Conservation (phyloP, 2,888 invertebrate genomes). For the Argyra leucocephala region DNA sequence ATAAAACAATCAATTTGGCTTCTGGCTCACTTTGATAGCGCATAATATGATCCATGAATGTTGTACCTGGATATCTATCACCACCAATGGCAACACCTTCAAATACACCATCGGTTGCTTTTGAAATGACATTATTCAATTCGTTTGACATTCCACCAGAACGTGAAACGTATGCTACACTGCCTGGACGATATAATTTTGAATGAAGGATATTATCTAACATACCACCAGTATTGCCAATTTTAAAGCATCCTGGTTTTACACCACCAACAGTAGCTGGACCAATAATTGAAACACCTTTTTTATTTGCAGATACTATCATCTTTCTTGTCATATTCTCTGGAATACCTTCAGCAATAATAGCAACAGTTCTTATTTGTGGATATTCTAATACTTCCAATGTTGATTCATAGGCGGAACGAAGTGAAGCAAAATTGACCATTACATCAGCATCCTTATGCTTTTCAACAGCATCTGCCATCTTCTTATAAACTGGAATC, state of each 20-base stretch:
- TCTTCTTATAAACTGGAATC: slow-evolving; percentile 89
- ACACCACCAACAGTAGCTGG: slow-evolving; percentile 96
- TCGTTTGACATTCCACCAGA: slow-evolving; percentile 99
- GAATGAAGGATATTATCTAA: slow-evolving; percentile 97
- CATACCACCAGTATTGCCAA: slow-evolving; percentile 99
- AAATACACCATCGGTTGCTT: slow-evolving; percentile 92
- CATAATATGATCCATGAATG: slow-evolving; percentile 93
- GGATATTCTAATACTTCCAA: slow-evolving; percentile 88
- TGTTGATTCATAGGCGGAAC: slow-evolving; percentile 95
- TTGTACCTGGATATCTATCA: slow-evolving; percentile 94
- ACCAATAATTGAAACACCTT: slow-evolving; percentile 78
- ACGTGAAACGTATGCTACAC: slow-evolving; percentile 95
- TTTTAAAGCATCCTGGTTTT: slow-evolving; percentile 98
- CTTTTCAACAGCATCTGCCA: slow-evolving; percentile 91
- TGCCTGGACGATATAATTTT: slow-evolving; percentile 91
- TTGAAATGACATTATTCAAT: slow-evolving; percentile 93
- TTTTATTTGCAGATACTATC: slow-evolving; percentile 71
- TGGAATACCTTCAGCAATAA: slow-evolving; percentile 98
- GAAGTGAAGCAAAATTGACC: slow-evolving; percentile 93
- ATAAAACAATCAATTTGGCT: slow-evolving; percentile 86
- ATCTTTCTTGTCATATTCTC: slow-evolving; percentile 96
- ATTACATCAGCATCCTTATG: slow-evolving; percentile 92
- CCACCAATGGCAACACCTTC: slow-evolving; percentile 98
- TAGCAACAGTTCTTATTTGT: slow-evolving; percentile 91
- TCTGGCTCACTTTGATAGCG: slow-evolving; percentile 71